Evolutionary conservation across 2,113 vertebrate species (phyloP).

Genomic region (Phaethon lepturus): DNA sequence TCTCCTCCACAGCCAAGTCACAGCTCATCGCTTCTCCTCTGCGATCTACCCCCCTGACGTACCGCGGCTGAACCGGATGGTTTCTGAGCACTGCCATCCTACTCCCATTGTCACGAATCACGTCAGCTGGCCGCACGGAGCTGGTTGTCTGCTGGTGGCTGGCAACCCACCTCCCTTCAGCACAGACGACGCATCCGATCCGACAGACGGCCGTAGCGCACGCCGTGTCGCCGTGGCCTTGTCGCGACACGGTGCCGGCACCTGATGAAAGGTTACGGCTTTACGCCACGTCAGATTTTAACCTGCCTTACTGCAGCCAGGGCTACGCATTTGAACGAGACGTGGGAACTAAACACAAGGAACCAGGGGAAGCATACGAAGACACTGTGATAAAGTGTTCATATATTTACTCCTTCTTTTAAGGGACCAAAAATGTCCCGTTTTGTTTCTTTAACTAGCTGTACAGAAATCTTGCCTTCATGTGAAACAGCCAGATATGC

Average conservation of each 20-base stretch:
- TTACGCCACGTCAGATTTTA: background rate
- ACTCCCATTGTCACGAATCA: background rate
- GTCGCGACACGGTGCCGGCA: background rate
- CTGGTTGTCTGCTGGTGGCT: background rate
- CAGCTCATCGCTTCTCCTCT: background rate
- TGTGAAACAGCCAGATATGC: background rate
- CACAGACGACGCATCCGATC: background rate
- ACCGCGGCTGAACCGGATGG: background rate
- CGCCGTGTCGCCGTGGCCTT: background rate
- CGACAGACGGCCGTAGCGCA: background rate
- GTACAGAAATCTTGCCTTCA: background rate
- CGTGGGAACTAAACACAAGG: background rate
- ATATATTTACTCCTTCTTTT: background rate
- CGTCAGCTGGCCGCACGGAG: background rate
- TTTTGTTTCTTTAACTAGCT: background rate
- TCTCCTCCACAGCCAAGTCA: background rate
- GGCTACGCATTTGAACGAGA: accelerated
- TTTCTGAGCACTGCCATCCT: background rate
- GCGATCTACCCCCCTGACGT: background rate
- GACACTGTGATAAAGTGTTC: background rate
- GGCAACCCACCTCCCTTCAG: background rate
- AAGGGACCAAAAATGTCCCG: background rate
- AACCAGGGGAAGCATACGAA: accelerated
- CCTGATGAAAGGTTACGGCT: accelerated
- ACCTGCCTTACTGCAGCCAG: background rate